Evolutionary conservation across 2,113 vertebrate genomes (phyloP).

Genomic region (Loxodonta africana): DNA sequence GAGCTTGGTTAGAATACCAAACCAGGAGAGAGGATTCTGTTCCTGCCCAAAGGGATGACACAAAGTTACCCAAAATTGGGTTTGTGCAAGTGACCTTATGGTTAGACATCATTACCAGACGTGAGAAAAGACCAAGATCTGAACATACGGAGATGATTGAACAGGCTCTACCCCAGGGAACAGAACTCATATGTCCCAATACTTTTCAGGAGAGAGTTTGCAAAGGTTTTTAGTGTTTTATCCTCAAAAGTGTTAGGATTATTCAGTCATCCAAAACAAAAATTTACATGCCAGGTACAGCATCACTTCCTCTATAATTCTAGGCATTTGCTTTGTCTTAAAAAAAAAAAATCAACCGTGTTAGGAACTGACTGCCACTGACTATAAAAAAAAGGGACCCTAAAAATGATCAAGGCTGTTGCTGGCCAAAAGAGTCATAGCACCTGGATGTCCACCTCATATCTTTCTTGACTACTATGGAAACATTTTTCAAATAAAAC

Average conservation of each 20-base stretch:
- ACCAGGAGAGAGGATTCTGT: neutral
- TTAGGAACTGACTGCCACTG: neutral
- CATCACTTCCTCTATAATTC: conserved; percentile 51
- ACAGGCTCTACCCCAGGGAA: neutral
- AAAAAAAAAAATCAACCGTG: conserved; percentile 13
- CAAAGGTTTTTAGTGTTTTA: conserved; percentile 34
- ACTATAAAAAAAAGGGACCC: neutral
- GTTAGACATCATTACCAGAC: neutral
- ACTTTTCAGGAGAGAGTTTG: conserved; percentile 59
- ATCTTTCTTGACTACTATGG: conserved; percentile 25
- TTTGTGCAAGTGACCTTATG: neutral
- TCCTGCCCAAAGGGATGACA: neutral
- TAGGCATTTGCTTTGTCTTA: conserved; percentile 37
- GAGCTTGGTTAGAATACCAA: neutral
- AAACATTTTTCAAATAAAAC: conserved; percentile 53
- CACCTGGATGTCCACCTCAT: neutral
- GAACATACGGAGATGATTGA: conserved; percentile 4
- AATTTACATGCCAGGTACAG: neutral
- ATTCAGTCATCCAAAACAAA: conserved; percentile 56
- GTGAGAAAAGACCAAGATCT: neutral
- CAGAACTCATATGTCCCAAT: neutral
- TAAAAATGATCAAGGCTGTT: neutral
- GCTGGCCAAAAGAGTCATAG: neutral
- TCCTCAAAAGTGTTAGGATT: neutral
- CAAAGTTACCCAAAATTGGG: conserved; percentile 27